Evolutionary conservation across 2,888 invertebrate genomes (phyloP), one percentile per base, ranked within the genome.

Genomic region (Cheilosia scutellata): DNA sequence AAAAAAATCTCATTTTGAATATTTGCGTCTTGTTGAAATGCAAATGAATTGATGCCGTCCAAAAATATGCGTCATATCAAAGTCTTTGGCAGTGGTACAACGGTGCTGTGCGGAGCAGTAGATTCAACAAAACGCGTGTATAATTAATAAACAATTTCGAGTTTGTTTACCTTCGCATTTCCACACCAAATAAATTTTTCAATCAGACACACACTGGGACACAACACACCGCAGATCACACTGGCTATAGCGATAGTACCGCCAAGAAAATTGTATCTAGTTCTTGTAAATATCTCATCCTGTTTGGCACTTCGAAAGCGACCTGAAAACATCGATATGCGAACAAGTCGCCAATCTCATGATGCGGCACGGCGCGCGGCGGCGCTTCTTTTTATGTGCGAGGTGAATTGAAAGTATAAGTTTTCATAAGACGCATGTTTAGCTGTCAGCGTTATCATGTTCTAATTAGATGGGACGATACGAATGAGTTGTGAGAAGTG

Each of bases 271-370:
- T 4, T 37, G 11, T 65, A 47, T 47, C 20, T 47, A 47, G 47
- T 47, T 7, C 47, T 42, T 20, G 42, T 44, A 7, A 2, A 9
- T 72, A 62, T 55, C 47, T 75, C 75, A 84, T 84, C 75, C 80
- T 80, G 80, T 75, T 84, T 55, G 70, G 37, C 11, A 37, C 71
- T 58, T 80, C 75, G 71, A 84, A 80, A 80, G 75, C 75, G 84
- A 84, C 84, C 80, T 79, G 74, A 57, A 83, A 83, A 83, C 79
- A 79, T 83, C 60, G 70, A 78, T 83, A 74, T 20, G 65, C 60
- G 20, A 84, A 76, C 71, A 55, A 80, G 80, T 78, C 76, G 71
- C 40, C 89, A 89, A 89, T 88, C 57, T 63, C 57, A 76, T 49
- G 57, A 20, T 11, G 16, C 4, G 42, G 33, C 44, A 37, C 37